phyloP scores from a whole-genome alignment of 92 coral and sea anemone species.

The Porites cylindrica region DNA sequence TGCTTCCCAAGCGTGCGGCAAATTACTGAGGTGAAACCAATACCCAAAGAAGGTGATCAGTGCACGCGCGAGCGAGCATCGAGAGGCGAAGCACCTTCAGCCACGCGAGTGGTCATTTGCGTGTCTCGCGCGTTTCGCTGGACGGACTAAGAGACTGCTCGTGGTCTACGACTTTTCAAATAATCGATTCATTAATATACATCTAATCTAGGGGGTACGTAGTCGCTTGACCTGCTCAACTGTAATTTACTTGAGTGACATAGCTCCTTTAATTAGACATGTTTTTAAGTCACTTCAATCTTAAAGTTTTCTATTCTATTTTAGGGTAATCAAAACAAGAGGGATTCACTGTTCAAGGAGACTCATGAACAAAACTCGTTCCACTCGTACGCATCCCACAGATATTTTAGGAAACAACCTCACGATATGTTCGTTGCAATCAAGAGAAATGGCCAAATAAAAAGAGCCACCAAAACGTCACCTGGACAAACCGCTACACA shows the following conservation, averaged over 20 bases:
- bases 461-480: conserved; percentile 88
- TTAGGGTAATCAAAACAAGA: conserved; percentile 72
- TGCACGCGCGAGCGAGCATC: no score
- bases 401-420: conserved; percentile 73
- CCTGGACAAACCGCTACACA: conserved; percentile 94
- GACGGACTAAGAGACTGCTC: no score
- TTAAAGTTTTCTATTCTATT: not conserved
- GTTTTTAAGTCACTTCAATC: no score
- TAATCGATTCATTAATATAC: no score
- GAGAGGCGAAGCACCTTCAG: no score
- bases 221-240: no score
- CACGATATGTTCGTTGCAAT: conserved; percentile 94
- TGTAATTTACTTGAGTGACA: no score
- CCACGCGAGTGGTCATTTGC: no score
- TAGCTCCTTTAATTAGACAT: no score
- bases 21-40: conserved; percentile 26
- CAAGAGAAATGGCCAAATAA: conserved; percentile 86
- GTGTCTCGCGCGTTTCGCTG: no score
- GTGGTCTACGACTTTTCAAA: no score
- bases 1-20: conserved; percentile 24
- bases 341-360: conserved; percentile 89
- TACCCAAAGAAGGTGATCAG: conserved; percentile 17
- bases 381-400: conserved; percentile 92
- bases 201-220: no score
- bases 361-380: conserved; percentile 94